These are phyloP conservation scores for Proisotoma minuta DNA, from an alignment of 2,888 invertebrate genomes.

Conservation along the genomic window DNA sequence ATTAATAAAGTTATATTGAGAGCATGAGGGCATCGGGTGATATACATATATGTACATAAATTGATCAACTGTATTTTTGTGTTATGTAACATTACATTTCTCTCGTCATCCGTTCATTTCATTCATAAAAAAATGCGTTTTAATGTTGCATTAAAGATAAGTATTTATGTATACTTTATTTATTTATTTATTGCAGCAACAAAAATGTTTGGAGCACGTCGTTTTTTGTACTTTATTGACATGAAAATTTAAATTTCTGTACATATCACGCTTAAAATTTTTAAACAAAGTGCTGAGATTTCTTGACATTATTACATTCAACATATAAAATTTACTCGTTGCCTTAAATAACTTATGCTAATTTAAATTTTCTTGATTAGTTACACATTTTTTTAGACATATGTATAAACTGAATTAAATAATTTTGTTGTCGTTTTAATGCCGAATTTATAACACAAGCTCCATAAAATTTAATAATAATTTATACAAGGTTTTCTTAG, in stretches of 20 bases:
- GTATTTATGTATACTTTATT: too few species aligned
- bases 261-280: slow-evolving; percentile 11
- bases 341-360: too few species aligned
- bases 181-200: too few species aligned
- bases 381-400: too few species aligned
- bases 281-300: not conserved
- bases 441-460: too few species aligned
- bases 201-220: too few species aligned
- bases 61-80: not conserved
- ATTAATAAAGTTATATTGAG: not conserved
- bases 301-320: slow-evolving; percentile 1
- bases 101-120: not conserved
- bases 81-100: not conserved
- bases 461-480: too few species aligned
- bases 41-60: not conserved
- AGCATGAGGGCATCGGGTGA: not conserved
- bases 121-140: not conserved
- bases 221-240: slow-evolving; percentile 11
- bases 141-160: too few species aligned
- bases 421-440: too few species aligned
- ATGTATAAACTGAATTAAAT: too few species aligned
- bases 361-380: too few species aligned
- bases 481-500: not conserved
- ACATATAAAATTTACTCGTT: too few species aligned
- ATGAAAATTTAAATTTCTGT: slow-evolving; percentile 13